Base-by-base conservation (phyloP, 2,797 vertebrate species). In the Steatocranus sp. region DNA sequence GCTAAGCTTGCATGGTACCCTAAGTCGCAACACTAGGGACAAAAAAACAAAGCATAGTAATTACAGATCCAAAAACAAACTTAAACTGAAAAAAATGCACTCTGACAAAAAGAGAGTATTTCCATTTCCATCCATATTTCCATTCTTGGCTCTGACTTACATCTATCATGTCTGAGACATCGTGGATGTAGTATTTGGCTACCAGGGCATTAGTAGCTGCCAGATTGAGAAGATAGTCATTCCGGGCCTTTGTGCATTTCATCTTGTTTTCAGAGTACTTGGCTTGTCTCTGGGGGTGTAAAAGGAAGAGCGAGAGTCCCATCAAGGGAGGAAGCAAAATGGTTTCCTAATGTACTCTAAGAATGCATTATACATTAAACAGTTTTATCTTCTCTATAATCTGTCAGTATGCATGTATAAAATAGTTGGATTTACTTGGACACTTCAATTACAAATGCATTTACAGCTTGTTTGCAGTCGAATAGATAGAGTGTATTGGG, bases 251-350 rank as follows among this genome's bases (percentile, higher is more conserved):
- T 11, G 98, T 99, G 86, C 98, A 99, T 92, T 99, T 99, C 92
- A 99, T 96, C 91, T 99, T 99, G 96, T 99, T 99, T 92, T 99
- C 98, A 2, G 97, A 99, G 83, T 99, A 99, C 94, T 99, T 99
- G 83, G 98, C 98, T 96, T 99, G 98, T 91, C 98, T 98, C 98
- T 99, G 89, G 83, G 80, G 81, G 92, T 86, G 75, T 75, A 81
- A 83, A 25, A 74, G 5, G 18, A 80, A 84, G 66, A 80, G 18
- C 11, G 8, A 86, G 12, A 54, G 75, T 83, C 70, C 54, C 86
- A 88, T 93, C 74, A 88, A 75, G 76, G 61, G 32, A 75, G 23
- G 38, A 88, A 68, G 68, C 79, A 54, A 86, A 89, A 85, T 76
- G 77, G 78, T 84, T 89, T 84, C 32, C 23, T 87, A 85, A 88